Conservation (phyloP, 2,797 vertebrate genomes). For the Botia almorhae region DNA sequence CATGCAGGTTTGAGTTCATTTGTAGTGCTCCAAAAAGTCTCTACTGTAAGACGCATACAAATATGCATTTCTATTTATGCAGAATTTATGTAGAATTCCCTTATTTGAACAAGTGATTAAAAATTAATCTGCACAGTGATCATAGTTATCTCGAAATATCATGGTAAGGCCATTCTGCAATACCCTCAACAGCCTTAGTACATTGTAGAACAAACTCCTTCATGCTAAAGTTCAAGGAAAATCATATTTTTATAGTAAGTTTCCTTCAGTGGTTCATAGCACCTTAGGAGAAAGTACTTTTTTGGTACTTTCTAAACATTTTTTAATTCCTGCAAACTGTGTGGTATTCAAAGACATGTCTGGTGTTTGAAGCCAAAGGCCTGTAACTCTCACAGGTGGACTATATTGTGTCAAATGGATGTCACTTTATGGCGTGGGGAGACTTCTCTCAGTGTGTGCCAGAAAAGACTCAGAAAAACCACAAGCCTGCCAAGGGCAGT, state of each 20-base stretch:
- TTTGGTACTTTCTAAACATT: not conserved
- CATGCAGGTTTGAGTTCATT: too few species aligned
- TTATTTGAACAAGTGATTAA: not conserved
- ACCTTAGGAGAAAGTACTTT: not conserved
- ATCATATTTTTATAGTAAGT: not conserved
- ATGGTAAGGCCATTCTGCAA: not conserved
- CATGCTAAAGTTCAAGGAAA: not conserved
- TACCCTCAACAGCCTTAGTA: not conserved
- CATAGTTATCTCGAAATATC: not conserved
- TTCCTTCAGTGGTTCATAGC: not conserved
- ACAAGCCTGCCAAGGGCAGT: slow-evolving; percentile 21
- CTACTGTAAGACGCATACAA: not conserved
- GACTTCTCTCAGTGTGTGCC: slow-evolving; percentile 8
- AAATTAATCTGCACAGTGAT: not conserved
- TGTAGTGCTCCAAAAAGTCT: too few species aligned
- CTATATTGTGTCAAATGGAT: slow-evolving; percentile 7
- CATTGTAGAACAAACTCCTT: not conserved
- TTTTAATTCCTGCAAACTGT: not conserved
- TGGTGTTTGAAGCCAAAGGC: not conserved
- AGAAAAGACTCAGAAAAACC: slow-evolving; percentile 26
- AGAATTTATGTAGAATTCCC: not conserved
- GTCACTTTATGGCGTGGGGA: slow-evolving; percentile 17
- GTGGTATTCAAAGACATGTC: not conserved
- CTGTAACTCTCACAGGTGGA: slow-evolving; percentile 21
- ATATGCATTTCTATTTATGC: not conserved